A percentile compares a stretch with the other conserved stretches of the same genome.
Evolutionary conservation across 2,797 vertebrate species (phyloP).

Genomic region (Chloroceryle inda): DNA sequence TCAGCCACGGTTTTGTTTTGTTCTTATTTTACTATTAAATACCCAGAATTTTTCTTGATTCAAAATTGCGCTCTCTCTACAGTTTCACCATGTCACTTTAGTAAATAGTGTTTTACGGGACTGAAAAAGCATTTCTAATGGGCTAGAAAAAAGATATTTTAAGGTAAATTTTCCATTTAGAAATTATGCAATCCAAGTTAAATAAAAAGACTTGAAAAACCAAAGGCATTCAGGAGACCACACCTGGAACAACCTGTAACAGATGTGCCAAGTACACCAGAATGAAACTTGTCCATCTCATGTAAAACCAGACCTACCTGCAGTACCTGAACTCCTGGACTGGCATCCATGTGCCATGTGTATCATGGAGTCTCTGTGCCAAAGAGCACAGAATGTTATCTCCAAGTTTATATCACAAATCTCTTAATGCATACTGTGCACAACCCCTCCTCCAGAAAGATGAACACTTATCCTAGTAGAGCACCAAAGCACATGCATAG

Average conservation of each 20-base stretch:
- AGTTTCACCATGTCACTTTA: neutral
- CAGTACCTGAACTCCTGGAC: neutral
- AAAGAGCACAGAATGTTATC: neutral
- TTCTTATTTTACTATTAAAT: neutral
- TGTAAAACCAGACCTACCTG: neutral
- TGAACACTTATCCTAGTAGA: neutral
- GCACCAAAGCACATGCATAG: neutral
- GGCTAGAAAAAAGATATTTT: neutral
- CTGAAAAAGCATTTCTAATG: neutral
- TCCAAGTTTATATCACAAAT: neutral
- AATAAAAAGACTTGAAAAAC: neutral
- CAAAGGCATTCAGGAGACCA: neutral
- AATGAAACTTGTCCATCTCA: neutral
- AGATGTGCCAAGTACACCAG: neutral
- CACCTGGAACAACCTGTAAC: neutral
- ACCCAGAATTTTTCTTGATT: neutral
- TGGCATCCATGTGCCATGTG: fast-evolving
- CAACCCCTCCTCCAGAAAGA: neutral
- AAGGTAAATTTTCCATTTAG: neutral
- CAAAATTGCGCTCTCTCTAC: neutral
- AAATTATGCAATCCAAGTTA: neutral
- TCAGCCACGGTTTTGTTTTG: neutral
- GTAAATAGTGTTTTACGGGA: neutral
- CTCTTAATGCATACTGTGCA: neutral
- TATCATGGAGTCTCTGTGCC: neutral